A percentile compares a stretch with the other conserved stretches of the same genome.
phyloP scores from a whole-genome alignment of 2,113 vertebrate species.

The Sarotherodon lohbergeri region DNA sequence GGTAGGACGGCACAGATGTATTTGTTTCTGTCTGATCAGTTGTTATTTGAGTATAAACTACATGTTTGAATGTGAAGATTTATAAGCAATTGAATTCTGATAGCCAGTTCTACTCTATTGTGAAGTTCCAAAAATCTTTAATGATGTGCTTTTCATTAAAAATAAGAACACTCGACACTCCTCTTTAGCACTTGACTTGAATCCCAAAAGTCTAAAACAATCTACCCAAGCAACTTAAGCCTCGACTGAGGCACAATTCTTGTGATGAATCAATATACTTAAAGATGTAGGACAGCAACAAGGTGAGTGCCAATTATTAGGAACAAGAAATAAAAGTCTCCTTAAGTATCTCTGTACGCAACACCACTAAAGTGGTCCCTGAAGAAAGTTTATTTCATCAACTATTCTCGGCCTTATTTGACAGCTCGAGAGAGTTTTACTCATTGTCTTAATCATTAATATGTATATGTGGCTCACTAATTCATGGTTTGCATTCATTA shows the following conservation, averaged over 20 bases:
- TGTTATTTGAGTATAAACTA: background rate
- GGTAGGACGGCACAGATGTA: background rate
- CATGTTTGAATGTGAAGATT: background rate
- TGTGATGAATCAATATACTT: slow-evolving; percentile 40
- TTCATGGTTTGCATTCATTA: background rate
- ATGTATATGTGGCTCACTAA: background rate
- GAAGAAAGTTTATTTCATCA: slow-evolving; percentile 40
- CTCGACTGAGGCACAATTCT: background rate
- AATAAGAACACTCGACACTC: background rate
- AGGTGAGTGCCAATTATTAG: slow-evolving; percentile 30
- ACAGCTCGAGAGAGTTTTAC: background rate
- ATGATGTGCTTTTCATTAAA: background rate
- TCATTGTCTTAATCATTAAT: background rate
- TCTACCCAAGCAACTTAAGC: background rate
- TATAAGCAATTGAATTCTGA: background rate
- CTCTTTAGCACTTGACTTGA: background rate
- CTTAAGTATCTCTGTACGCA: slow-evolving; percentile 24
- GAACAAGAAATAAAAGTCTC: slow-evolving; percentile 40
- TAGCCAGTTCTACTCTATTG: background rate
- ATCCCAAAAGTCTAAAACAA: background rate
- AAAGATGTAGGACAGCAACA: slow-evolving; percentile 22
- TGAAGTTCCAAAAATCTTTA: background rate
- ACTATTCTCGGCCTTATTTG: background rate
- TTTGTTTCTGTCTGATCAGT: background rate
- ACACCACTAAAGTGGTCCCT: slow-evolving; percentile 31